Base-by-base conservation (phyloP, 1,140 invertebrate species). In the Mactra quadrangularis region DNA sequence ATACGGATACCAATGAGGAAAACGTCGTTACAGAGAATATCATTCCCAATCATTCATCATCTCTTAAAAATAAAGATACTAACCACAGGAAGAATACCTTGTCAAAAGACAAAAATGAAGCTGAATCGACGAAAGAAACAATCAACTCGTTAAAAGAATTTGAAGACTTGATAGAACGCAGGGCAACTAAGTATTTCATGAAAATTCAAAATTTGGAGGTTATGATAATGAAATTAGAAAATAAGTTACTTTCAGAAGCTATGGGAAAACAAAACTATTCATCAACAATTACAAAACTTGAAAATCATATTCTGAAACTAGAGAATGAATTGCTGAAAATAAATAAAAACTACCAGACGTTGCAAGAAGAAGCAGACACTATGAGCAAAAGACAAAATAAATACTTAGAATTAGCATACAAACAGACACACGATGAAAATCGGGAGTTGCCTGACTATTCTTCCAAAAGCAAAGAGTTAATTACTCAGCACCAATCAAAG, bases 251-350 rank as follows among this genome's bases (percentile, higher is more conserved):
- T 66, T 59, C 60, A 17, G 89, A 89, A 83, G 85, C 85, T 55
- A 15, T 90, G 29, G 77, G 87, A 17, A 88, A 89, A 77, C 85
- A 89, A 77, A 90, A 89, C 64, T 87, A 91, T 62, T 75, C 87
- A 4, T 82, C 66, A n/a, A 85, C 85, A 7, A 85, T 91, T 45
- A 82, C 86, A 11, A 86, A 79, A 33, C 77, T 92, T 25, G 91
- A 92, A 84, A 91, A 90, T 77, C 86, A 89, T 35, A 88, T 92
- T 31, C 72, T 91, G 11, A 88, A 79, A 74, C 78, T 92, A 11
- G 90, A 92, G 81, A 92, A 91, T 72, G 87, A 89, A 53, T 64
- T 92, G 1, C 60, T 91, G 52, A 88, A 85, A 84, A 83, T 92
- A 17, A 91, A 88, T 45, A 87, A 89, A 74, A 91, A 84, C 64